Evolutionary conservation across 92 coral and sea anemone species (phyloP).

Genomic region (Paragorgia papillata): DNA sequence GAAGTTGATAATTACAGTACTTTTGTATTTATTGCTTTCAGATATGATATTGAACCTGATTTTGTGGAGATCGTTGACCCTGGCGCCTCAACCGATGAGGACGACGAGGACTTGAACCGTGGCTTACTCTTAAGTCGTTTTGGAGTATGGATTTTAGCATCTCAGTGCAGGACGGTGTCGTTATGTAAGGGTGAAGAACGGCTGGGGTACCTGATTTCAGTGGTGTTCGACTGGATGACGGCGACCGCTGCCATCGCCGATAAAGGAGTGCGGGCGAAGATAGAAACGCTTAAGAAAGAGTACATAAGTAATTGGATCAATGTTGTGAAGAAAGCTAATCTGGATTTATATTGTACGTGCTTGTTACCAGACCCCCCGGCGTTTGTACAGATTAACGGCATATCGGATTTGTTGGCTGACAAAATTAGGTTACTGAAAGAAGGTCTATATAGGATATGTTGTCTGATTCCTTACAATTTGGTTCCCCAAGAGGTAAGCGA

Average conservation of each 20-base stretch:
- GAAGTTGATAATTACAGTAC: no score
- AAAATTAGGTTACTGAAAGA: conserved; percentile 82
- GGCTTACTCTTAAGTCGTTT: conserved; percentile 95
- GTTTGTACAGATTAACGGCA: conserved; percentile 83
- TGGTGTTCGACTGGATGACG: conserved; percentile 94
- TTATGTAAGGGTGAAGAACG: conserved; percentile 82
- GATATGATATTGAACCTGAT: conserved; percentile 42
- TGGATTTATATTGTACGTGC: conserved; percentile 86
- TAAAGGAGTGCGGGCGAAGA: conserved; percentile 82
- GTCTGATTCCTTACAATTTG: conserved; percentile 82
- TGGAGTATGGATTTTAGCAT: conserved; percentile 92
- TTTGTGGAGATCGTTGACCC: conserved; percentile 19
- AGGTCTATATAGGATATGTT: conserved; percentile 89
- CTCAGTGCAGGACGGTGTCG: conserved; percentile 77
- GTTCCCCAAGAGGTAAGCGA: conserved; percentile 75
- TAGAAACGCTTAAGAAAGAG: conserved; percentile 84
- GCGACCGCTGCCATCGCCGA: conserved; percentile 77
- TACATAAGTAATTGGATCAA: conserved; percentile 91
- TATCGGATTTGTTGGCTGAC: conserved; percentile 79
- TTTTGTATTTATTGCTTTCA: conserved; percentile 3
- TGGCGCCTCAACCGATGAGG: conserved; percentile 69
- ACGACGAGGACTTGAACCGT: conserved; percentile 90
- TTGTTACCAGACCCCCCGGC: conserved; percentile 86
- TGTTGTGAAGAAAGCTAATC: conserved; percentile 76
- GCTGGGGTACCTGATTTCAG: conserved; percentile 89